Evolutionary conservation across 2,113 vertebrate species (phyloP).

Genomic region (Xyrauchen texanus): DNA sequence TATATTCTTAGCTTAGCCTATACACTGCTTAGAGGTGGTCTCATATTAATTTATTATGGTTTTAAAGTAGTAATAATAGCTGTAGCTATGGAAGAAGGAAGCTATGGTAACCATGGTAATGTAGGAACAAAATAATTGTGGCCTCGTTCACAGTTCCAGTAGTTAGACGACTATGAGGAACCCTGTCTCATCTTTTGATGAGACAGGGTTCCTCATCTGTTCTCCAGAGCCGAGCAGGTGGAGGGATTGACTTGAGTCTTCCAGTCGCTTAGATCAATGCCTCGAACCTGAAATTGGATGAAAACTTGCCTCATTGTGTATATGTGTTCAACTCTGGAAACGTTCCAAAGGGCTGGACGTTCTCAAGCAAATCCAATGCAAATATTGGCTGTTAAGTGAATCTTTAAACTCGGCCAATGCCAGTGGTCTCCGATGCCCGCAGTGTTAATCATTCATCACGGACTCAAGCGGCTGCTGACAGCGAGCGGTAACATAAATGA

Average conservation of each 20-base stretch:
- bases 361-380: background rate
- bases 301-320: conserved; percentile 52
- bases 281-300: conserved; percentile 56
- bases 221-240: conserved; percentile 55
- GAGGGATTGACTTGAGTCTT: conserved; percentile 41
- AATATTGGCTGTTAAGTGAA: background rate
- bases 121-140: too few relatives aligned
- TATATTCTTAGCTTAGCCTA: too few relatives aligned
- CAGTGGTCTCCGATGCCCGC: background rate
- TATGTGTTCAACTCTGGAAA: conserved; percentile 48
- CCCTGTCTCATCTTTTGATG: too few relatives aligned
- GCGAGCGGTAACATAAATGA: background rate
- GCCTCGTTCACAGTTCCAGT: too few relatives aligned
- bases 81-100: too few relatives aligned
- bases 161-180: too few relatives aligned
- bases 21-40: too few relatives aligned
- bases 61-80: too few relatives aligned
- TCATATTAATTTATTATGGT: too few relatives aligned
- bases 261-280: conserved; percentile 59
- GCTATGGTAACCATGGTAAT: too few relatives aligned
- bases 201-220: conserved; percentile 55
- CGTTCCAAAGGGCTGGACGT: conserved; percentile 40
- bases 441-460: conserved; percentile 18
- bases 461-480: conserved; percentile 6
- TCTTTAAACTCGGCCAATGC: background rate